Evolutionary conservation across 2,797 vertebrate genomes (phyloP).

Genomic region (Sebastes itinus): DNA sequence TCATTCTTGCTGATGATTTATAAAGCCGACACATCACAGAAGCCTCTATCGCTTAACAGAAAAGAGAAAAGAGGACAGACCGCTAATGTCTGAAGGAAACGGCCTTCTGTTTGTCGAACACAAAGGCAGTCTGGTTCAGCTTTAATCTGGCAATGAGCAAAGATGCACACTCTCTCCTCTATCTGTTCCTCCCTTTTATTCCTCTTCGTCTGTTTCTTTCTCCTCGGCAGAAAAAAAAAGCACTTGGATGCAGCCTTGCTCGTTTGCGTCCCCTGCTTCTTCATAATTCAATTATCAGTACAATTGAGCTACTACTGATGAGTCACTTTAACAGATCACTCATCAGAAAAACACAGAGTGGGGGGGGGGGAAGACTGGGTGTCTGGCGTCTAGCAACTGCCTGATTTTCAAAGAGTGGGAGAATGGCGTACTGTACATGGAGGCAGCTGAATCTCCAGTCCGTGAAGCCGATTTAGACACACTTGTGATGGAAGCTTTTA

Average conservation of each 20-base stretch:
- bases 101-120: constrained; percentile 29
- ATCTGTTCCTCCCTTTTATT: neutral
- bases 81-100: constrained; percentile 18
- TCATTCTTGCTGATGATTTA: constrained; percentile 22
- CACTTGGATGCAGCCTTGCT: neutral
- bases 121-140: constrained; percentile 13
- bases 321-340: constrained; percentile 45
- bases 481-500: constrained; percentile 20
- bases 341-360: constrained; percentile 1
- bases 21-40: constrained; percentile 7
- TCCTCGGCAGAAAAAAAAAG: constrained; percentile 9
- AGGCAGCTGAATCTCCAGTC: constrained; percentile 17
- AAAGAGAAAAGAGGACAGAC: neutral
- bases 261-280: constrained; percentile 3
- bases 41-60: neutral
- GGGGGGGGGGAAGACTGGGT: neutral
- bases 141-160: constrained; percentile 19
- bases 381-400: neutral
- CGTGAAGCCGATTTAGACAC: constrained; percentile 26
- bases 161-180: neutral
- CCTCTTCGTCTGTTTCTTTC: neutral
- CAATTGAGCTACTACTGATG: constrained; percentile 44
- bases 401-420: constrained; percentile 10
- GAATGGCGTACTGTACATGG: neutral
- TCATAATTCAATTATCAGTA: constrained; percentile 55